phyloP scores from a whole-genome alignment of 2,888 invertebrate genomes.

The Megaustenia siamemsis region DNA sequence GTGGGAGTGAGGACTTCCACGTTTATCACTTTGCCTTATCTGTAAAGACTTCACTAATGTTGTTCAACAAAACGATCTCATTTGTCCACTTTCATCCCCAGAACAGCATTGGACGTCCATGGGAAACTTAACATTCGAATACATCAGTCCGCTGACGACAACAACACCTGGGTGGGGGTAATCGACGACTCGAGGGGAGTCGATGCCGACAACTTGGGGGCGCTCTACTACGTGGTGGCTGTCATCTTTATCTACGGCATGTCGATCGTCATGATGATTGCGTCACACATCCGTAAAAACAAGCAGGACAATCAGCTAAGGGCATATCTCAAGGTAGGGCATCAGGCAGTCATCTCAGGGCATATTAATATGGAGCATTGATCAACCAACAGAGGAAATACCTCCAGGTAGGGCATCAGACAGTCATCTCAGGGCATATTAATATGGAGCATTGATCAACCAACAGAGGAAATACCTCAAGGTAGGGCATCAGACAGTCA shows the following conservation, averaged over 20 bases:
- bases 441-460: too few species aligned
- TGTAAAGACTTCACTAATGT: too few species aligned
- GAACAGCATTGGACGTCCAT: constrained; percentile 63
- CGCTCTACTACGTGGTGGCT: constrained; percentile 79
- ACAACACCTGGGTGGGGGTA: constrained; percentile 67
- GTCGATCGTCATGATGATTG: constrained; percentile 79
- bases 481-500: too few species aligned
- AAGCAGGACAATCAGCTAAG: constrained; percentile 77
- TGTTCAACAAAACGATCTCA: too few species aligned
- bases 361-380: too few species aligned
- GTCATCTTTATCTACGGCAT: constrained; percentile 78
- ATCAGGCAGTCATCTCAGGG: not conserved
- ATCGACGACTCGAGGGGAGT: constrained; percentile 64
- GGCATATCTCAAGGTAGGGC: constrained; percentile 71
- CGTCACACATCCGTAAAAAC: constrained; percentile 78
- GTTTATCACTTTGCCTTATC: too few species aligned
- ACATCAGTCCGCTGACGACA: constrained; percentile 62
- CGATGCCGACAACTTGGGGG: constrained; percentile 75
- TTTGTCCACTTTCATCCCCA: constrained; percentile 46
- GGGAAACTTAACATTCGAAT: constrained; percentile 67
- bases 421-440: too few species aligned
- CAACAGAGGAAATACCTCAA: too few species aligned
- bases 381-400: too few species aligned
- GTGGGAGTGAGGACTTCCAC: too few species aligned
- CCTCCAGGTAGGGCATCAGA: too few species aligned